Evolutionary conservation across 2,888 invertebrate genomes (phyloP).

Genomic region (Conops quadrifasciatus): DNA sequence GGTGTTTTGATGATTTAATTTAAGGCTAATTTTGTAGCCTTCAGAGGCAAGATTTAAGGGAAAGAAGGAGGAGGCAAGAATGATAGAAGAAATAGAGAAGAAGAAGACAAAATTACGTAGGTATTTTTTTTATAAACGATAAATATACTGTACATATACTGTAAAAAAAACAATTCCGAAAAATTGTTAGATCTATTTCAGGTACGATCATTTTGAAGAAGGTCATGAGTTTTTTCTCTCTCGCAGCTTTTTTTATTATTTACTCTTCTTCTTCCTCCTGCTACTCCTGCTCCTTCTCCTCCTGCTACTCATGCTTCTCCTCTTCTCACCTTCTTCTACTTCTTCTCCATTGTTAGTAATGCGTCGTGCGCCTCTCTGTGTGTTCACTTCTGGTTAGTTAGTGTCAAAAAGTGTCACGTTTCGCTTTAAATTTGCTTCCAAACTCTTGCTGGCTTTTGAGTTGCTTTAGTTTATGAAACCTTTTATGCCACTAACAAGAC

Average conservation of each 20-base stretch:
- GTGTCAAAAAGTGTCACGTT: conserved; percentile 33
- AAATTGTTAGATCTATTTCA: no score
- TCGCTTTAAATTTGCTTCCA: conserved; percentile 10
- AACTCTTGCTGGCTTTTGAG: background rate
- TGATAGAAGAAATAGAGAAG: background rate
- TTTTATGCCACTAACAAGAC: background rate
- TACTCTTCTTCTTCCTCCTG: no score
- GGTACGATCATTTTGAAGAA: no score
- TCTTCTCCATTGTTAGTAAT: background rate
- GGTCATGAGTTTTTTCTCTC: no score
- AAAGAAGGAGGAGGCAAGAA: background rate
- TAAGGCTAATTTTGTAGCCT: background rate
- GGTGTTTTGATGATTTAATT: background rate
- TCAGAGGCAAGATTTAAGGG: background rate
- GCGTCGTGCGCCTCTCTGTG: background rate
- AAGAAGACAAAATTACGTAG: background rate
- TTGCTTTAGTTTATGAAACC: background rate
- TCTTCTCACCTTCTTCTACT: background rate
- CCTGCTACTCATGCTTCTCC: background rate
- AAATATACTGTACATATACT: no score
- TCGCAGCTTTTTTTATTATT: no score
- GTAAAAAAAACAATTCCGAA: no score
- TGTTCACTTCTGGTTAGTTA: conserved; percentile 7
- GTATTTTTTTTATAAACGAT: no score
- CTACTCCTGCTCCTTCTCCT: no score